These are phyloP conservation scores for Genyomyrus donnyi DNA, from an alignment of 2,113 vertebrate species.

Conservation along the genomic window DNA sequence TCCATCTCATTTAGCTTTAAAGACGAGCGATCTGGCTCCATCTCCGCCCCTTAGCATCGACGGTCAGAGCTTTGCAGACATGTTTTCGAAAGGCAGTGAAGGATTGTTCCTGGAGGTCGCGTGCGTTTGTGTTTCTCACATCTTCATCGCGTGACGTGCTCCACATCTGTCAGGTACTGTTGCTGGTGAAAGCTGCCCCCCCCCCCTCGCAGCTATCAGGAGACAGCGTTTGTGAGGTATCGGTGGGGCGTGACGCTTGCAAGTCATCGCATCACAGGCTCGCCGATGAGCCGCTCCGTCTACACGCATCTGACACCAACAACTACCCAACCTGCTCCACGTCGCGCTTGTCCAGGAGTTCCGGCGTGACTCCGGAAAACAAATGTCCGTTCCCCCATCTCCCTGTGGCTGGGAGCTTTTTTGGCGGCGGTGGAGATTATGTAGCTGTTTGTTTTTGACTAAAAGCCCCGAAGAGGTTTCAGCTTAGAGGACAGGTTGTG, in stretches of 20 bases:
- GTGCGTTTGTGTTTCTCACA: neutral
- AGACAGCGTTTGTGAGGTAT: neutral
- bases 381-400: neutral
- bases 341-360: neutral
- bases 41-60: neutral
- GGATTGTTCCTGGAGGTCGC: neutral
- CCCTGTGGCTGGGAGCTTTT: neutral
- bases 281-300: neutral
- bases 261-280: neutral
- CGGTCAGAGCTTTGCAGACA: neutral
- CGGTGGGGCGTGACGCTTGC: neutral
- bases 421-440: neutral
- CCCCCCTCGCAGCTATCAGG: neutral
- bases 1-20: neutral
- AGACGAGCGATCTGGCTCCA: neutral
- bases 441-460: neutral
- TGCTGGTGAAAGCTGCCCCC: neutral
- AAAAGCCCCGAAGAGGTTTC: neutral
- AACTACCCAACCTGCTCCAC: neutral
- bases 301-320: neutral
- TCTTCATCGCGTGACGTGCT: neutral
- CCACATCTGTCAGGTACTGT: neutral
- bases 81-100: neutral
- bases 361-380: neutral
- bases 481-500: neutral